phyloP scores from a whole-genome alignment of 2,888 invertebrate species.

The Nephrotoma flavescens region DNA sequence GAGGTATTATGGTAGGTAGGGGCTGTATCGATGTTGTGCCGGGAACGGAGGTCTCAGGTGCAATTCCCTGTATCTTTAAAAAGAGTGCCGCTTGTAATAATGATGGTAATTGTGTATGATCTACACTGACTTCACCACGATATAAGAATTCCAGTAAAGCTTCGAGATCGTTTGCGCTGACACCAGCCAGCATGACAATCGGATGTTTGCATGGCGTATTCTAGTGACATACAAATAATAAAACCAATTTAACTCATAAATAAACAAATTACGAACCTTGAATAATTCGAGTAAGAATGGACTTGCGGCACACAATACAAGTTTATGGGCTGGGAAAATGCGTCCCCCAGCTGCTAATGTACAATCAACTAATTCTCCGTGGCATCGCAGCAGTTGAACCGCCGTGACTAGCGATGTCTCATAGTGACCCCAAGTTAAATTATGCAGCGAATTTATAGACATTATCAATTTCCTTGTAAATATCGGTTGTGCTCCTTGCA shows the following conservation, averaged over 20 bases:
- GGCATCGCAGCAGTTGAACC: conserved; percentile 43
- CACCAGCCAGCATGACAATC: conserved; percentile 47
- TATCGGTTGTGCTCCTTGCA: neutral
- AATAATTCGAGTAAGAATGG: conserved; percentile 43
- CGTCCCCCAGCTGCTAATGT: conserved; percentile 46
- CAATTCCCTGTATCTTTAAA: conserved; percentile 43
- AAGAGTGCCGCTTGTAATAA: conserved; percentile 46
- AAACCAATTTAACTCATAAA: neutral
- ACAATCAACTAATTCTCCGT: conserved; percentile 46
- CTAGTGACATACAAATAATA: conserved; percentile 22
- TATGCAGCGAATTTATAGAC: conserved; percentile 41
- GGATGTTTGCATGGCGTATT: conserved; percentile 49
- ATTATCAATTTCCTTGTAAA: conserved; percentile 13
- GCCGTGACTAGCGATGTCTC: conserved; percentile 44
- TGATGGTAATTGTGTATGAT: conserved; percentile 44
- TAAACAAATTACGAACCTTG: conserved; percentile 31
- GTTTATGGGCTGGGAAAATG: conserved; percentile 47
- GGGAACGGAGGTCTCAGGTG: conserved; percentile 33
- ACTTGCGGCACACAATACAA: conserved; percentile 46
- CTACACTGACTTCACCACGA: conserved; percentile 46
- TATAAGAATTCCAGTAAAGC: conserved; percentile 47
- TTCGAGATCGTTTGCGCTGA: conserved; percentile 44
- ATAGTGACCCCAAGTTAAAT: conserved; percentile 48
- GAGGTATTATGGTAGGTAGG: conserved; percentile 30
- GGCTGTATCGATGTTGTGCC: conserved; percentile 31